Percentiles rank a stretch among this genome's conserved stretches.
Conservation (phyloP, 2,888 invertebrate species). For the Ischnus inquisitorius region DNA sequence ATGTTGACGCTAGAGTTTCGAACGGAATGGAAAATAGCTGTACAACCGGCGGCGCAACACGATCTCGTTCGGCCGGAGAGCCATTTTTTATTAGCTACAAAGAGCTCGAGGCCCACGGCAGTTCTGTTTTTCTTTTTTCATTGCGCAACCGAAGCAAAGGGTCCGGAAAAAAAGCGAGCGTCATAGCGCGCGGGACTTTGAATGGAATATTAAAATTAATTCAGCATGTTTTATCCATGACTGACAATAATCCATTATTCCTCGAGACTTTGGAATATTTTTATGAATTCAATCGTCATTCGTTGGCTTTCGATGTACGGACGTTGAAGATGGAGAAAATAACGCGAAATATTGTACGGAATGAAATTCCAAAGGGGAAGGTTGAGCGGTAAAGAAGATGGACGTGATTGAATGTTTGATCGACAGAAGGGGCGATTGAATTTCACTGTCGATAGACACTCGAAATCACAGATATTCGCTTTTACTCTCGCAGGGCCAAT, state of each 20-base stretch:
- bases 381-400: neutral
- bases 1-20: slow-evolving; percentile 23
- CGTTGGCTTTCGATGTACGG: too few species aligned
- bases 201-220: slow-evolving; percentile 54
- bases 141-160: slow-evolving; percentile 1
- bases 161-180: neutral
- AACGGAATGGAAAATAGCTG: slow-evolving; percentile 54
- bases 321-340: neutral
- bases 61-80: neutral
- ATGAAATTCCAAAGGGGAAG: slow-evolving; percentile 10
- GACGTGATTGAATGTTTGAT: slow-evolving; percentile 59
- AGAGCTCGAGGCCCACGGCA: neutral
- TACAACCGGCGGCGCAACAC: neutral
- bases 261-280: neutral
- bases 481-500: neutral
- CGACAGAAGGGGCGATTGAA: slow-evolving; percentile 59
- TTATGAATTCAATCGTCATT: neutral
- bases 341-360: neutral
- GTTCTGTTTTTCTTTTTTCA: too few species aligned
- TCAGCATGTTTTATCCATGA: neutral
- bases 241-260: slow-evolving; percentile 14
- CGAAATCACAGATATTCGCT: slow-evolving; percentile 20
- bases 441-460: slow-evolving; percentile 39
- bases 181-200: neutral
- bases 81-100: slow-evolving; percentile 31